Percentiles rank a stretch among this genome's conserved stretches.
These are phyloP conservation scores for Electrophaes corylata DNA, from an alignment of 2,888 invertebrate genomes.

Conservation along the genomic window DNA sequence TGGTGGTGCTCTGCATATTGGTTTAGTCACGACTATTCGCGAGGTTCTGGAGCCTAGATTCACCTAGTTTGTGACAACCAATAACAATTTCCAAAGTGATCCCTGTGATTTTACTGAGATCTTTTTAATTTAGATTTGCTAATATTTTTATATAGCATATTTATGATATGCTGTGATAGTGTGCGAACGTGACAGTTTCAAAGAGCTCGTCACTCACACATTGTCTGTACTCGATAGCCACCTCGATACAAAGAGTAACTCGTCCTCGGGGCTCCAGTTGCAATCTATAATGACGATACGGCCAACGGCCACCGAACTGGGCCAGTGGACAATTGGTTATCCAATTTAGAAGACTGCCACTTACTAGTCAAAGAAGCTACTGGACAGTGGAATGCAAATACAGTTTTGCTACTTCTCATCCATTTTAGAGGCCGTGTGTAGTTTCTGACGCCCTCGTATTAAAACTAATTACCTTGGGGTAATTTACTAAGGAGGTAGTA, in stretches of 20 bases:
- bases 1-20: too few species aligned
- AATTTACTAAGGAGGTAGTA: neutral
- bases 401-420: neutral
- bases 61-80: too few species aligned
- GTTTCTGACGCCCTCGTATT: neutral
- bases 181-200: neutral
- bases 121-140: too few species aligned
- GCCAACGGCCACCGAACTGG: conserved; percentile 21
- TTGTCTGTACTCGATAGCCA: neutral
- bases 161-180: too few species aligned
- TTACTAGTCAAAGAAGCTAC: conserved; percentile 5
- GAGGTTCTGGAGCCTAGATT: too few species aligned
- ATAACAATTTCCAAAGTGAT: too few species aligned
- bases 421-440: neutral
- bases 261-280: neutral
- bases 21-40: too few species aligned
- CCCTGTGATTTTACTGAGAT: too few species aligned
- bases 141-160: too few species aligned
- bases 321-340: conserved; percentile 30
- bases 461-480: neutral
- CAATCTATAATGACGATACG: conserved; percentile 21
- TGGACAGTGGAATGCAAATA: conserved; percentile 12
- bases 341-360: conserved; percentile 27
- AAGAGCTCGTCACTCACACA: neutral
- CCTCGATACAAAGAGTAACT: neutral